Evolutionary conservation across 2,113 vertebrate genomes (phyloP).

Genomic region (Stercorarius parasiticus): DNA sequence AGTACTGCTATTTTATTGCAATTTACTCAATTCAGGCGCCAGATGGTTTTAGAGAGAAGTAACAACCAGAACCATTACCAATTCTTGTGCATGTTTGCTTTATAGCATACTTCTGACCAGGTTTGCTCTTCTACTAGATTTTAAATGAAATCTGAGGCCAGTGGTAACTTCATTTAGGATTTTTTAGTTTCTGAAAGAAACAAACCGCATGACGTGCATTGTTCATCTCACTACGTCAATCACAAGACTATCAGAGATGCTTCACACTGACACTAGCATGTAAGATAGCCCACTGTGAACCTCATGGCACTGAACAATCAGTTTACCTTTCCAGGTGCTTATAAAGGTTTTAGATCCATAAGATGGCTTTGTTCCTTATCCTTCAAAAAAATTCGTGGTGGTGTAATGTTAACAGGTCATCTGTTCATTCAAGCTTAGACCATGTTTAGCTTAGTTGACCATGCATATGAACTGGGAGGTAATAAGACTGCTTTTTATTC

Average conservation of each 20-base stretch:
- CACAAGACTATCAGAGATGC: not conserved
- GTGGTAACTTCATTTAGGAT: not conserved
- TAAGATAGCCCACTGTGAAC: not conserved
- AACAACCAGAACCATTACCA: conserved; percentile 44
- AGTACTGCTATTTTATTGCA: conserved; percentile 50
- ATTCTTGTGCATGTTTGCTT: conserved; percentile 51
- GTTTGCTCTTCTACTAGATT: conserved; percentile 26
- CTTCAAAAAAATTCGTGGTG: not conserved
- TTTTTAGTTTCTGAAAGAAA: conserved; percentile 10
- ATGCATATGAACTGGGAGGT: not conserved
- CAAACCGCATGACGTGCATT: not conserved
- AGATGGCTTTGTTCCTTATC: not conserved
- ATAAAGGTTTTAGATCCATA: not conserved
- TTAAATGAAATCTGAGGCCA: not conserved
- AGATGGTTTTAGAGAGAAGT: conserved; percentile 51
- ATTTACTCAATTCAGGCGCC: conserved; percentile 34
- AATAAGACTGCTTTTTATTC: not conserved
- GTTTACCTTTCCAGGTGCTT: not conserved
- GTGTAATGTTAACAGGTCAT: not conserved
- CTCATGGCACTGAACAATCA: not conserved
- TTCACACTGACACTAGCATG: not conserved
- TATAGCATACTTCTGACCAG: conserved; percentile 18
- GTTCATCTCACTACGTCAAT: not conserved
- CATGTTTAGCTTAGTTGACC: not conserved
- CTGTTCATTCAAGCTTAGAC: not conserved